Conservation (phyloP, 2,888 invertebrate genomes). For the Caenorhabditis wallacei region DNA sequence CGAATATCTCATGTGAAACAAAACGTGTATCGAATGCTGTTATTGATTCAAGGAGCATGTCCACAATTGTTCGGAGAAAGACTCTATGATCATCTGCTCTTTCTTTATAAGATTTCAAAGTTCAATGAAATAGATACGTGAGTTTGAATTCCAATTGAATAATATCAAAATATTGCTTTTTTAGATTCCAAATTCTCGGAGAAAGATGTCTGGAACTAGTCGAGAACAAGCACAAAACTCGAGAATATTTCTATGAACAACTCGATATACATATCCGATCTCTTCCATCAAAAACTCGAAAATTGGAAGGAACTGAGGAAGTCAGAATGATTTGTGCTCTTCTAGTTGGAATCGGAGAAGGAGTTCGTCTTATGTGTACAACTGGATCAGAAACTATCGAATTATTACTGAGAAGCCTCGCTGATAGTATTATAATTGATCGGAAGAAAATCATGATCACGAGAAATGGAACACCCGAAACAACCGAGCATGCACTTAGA, state of each 20-base stretch:
- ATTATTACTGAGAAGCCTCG: conserved; percentile 16
- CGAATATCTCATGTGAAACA: not conserved
- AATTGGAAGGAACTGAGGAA: not conserved
- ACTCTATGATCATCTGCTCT: conserved; percentile 5
- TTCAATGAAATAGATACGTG: conserved; percentile 25
- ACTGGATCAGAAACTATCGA: conserved; percentile 50
- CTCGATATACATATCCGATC: not conserved
- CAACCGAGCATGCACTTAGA: conserved; percentile 10
- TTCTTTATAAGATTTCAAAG: conserved; percentile 18
- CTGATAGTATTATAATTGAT: conserved; percentile 46
- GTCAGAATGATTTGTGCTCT: conserved; percentile 5
- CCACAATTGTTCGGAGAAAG: not conserved
- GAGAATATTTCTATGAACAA: conserved; percentile 30
- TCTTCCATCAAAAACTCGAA: conserved; percentile 4
- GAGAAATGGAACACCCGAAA: conserved; percentile 1
- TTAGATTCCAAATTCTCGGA: conserved; percentile 29
- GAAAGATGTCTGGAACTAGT: conserved; percentile 7
- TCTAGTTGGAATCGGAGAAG: conserved; percentile 26
- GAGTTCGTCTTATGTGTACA: conserved; percentile 33
- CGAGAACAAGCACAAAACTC: not conserved
- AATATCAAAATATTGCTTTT: no score
- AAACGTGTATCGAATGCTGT: conserved; percentile 9
- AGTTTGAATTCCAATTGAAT: not conserved
- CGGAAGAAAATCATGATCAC: conserved; percentile 37
- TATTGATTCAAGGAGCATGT: conserved; percentile 26